Evolutionary conservation across 2,888 invertebrate species (phyloP).

Genomic region (Escarpia spicata): DNA sequence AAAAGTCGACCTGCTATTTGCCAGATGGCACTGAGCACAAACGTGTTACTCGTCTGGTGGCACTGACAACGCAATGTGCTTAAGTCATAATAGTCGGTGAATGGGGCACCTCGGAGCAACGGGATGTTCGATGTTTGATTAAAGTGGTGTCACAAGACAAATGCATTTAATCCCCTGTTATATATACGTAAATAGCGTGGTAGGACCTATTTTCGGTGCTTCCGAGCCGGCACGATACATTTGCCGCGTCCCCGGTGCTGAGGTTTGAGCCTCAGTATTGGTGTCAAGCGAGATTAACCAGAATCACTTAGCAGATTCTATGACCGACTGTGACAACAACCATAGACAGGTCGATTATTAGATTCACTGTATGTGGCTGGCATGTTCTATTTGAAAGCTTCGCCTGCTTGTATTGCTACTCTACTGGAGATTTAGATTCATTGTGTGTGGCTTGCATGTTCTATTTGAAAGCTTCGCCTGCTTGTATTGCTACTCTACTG

Average conservation of each 20-base stretch:
- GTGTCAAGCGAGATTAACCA: neutral
- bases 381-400: too few relatives aligned
- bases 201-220: neutral
- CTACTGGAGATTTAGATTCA: neutral
- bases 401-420: too few relatives aligned
- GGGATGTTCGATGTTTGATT: neutral
- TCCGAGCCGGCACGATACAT: neutral
- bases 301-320: neutral
- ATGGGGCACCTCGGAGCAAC: neutral
- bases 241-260: neutral
- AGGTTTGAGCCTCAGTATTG: neutral
- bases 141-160: too few relatives aligned
- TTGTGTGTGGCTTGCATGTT: neutral
- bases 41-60: neutral
- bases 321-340: neutral
- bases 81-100: neutral
- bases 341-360: neutral
- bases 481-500: neutral
- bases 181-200: too few relatives aligned
- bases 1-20: neutral
- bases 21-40: neutral
- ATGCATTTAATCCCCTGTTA: neutral
- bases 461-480: neutral
- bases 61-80: neutral
- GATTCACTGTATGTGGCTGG: too few relatives aligned